These are phyloP conservation scores for Ophion obscuratus DNA, from an alignment of 2,888 invertebrate species.

Conservation along the genomic window DNA sequence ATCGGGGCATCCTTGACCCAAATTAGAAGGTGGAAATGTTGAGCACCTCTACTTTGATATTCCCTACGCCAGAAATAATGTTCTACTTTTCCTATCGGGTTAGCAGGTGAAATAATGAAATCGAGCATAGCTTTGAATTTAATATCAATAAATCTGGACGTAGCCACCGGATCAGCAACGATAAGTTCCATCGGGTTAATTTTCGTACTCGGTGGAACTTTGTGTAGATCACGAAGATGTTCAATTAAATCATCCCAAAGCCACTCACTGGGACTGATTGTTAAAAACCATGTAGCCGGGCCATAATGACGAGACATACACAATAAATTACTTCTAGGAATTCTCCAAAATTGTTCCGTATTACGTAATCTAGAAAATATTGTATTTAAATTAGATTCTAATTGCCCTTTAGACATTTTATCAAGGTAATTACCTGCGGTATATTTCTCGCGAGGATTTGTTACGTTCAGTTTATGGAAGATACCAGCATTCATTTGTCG, in stretches of 20 bases:
- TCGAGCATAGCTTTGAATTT: conserved; percentile 76
- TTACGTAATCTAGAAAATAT: conserved; percentile 63
- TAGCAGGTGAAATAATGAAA: conserved; percentile 71
- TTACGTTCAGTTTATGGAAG: conserved; percentile 66
- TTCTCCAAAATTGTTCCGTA: conserved; percentile 65
- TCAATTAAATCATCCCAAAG: conserved; percentile 73
- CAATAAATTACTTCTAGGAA: conserved; percentile 64
- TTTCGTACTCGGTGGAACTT: conserved; percentile 63
- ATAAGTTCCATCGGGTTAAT: conserved; percentile 70
- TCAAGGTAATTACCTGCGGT: conserved; percentile 65
- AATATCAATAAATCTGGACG: conserved; percentile 76
- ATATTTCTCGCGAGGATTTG: conserved; percentile 50
- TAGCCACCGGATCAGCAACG: conserved; percentile 75
- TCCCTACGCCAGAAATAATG: conserved; percentile 71
- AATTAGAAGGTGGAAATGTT: conserved; percentile 60
- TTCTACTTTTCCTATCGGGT: conserved; percentile 69
- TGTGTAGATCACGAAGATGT: conserved; percentile 70
- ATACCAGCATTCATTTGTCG: conserved; percentile 68
- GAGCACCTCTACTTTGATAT: conserved; percentile 70
- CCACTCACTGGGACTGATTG: conserved; percentile 67
- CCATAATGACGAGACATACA: conserved; percentile 72
- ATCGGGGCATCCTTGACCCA: conserved; percentile 68
- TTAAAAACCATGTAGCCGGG: conserved; percentile 71
- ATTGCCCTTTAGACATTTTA: conserved; percentile 59
- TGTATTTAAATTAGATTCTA: conserved; percentile 65